These are phyloP conservation scores for Chrysolina haemoptera DNA, from an alignment of 2,888 invertebrate genomes.

Conservation along the genomic window DNA sequence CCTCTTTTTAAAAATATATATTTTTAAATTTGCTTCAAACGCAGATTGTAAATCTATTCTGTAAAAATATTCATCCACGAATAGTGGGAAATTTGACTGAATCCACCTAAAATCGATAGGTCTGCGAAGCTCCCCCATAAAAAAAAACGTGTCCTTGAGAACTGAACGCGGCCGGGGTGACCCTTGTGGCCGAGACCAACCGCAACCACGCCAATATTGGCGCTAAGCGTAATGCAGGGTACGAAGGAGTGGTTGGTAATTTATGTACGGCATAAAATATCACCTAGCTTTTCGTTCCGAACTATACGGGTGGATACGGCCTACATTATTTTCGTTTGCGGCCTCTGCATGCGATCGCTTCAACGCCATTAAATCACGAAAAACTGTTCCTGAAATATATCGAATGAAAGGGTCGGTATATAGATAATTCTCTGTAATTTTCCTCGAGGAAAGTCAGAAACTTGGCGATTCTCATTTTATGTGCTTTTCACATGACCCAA, in stretches of 20 bases:
- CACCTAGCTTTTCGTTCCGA: conserved; percentile 39
- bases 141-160: conserved; percentile 29
- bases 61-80: no score
- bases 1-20: no score
- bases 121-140: not conserved
- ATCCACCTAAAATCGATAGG: no score
- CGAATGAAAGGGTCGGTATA: not conserved
- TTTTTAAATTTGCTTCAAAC: no score
- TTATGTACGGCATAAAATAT: conserved; percentile 48
- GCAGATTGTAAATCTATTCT: no score
- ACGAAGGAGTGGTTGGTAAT: conserved; percentile 51
- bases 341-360: conserved; percentile 7
- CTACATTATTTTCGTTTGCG: conserved; percentile 23
- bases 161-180: conserved; percentile 18
- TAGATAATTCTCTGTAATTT: not conserved
- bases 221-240: conserved; percentile 48
- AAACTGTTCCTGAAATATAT: conserved; percentile 12
- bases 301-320: conserved; percentile 29
- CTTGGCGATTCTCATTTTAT: no score
- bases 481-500: no score
- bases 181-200: conserved; percentile 35
- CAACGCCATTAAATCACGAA: conserved; percentile 4
- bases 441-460: not conserved
- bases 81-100: no score
- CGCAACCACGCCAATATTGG: conserved; percentile 54